These are phyloP conservation scores for Aporrectodea caliginosa DNA, from an alignment of 1,140 invertebrate genomes.

Conservation along the genomic window DNA sequence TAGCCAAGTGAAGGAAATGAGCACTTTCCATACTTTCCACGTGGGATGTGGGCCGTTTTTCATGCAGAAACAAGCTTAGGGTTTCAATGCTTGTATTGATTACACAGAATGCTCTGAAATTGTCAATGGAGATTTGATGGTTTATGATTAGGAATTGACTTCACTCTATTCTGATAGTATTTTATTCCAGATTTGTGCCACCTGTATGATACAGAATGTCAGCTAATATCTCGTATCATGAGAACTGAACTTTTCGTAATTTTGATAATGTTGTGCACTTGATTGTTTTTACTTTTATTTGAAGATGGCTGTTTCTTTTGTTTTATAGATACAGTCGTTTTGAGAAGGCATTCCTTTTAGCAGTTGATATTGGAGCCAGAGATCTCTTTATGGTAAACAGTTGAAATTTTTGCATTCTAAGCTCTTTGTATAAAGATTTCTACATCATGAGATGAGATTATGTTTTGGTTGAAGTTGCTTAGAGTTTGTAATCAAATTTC, in stretches of 20 bases:
- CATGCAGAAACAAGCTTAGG: no score
- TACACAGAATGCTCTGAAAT: no score
- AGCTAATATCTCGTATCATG: not conserved
- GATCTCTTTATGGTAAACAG: conserved; percentile 54
- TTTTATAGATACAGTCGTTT: conserved; percentile 67
- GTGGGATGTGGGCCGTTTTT: no score
- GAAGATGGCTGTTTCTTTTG: conserved; percentile 13
- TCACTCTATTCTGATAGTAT: not conserved
- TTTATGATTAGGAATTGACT: no score
- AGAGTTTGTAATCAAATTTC: conserved; percentile 7
- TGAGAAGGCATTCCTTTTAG: conserved; percentile 79
- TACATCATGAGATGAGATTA: conserved; percentile 5
- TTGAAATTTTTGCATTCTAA: not conserved
- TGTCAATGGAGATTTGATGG: no score
- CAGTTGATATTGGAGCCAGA: conserved; percentile 67
- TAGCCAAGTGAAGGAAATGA: no score
- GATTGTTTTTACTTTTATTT: conserved; percentile 1
- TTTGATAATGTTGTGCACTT: not conserved
- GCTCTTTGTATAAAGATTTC: not conserved
- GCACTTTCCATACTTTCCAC: no score
- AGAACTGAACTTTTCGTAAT: not conserved
- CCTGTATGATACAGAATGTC: not conserved
- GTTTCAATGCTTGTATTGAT: no score
- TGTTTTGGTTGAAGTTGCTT: conserved; percentile 1
- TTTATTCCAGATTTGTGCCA: not conserved